Evolutionary conservation across 1,140 invertebrate genomes (phyloP).

Genomic region (Bombus confusus): DNA sequence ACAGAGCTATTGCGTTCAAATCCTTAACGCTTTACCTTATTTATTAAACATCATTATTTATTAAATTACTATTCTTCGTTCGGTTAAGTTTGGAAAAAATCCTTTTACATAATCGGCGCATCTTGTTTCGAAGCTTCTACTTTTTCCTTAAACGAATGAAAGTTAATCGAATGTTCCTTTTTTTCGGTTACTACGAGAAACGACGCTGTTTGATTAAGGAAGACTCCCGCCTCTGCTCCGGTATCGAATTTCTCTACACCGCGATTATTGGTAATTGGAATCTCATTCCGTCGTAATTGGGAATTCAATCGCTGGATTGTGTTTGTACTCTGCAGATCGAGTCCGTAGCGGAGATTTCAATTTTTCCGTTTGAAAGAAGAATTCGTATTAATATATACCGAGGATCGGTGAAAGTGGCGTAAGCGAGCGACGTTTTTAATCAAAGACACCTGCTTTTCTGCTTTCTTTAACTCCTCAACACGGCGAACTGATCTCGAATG

Average conservation of each 20-base stretch:
- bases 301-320: conserved; percentile 1
- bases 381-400: not conserved
- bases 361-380: not conserved
- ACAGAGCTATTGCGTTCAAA: too few species aligned
- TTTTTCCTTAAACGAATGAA: not conserved
- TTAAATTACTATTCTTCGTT: too few species aligned
- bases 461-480: too few species aligned
- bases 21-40: too few species aligned
- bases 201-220: not conserved
- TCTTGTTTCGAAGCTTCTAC: not conserved
- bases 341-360: not conserved
- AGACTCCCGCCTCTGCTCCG: not conserved
- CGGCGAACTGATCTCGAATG: not conserved
- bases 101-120: too few species aligned
- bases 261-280: conserved; percentile 24
- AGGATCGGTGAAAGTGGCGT: not conserved
- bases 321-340: not conserved
- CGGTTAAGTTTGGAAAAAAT: too few species aligned
- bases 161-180: not conserved
- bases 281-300: conserved; percentile 18
- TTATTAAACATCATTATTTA: too few species aligned
- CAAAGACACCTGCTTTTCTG: too few species aligned
- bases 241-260: conserved; percentile 1
- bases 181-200: not conserved
- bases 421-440: not conserved